Evolutionary conservation across 2,888 invertebrate species (phyloP), one percentile per base, ranked within the genome.

Genomic region (Eupeodes luniger): DNA sequence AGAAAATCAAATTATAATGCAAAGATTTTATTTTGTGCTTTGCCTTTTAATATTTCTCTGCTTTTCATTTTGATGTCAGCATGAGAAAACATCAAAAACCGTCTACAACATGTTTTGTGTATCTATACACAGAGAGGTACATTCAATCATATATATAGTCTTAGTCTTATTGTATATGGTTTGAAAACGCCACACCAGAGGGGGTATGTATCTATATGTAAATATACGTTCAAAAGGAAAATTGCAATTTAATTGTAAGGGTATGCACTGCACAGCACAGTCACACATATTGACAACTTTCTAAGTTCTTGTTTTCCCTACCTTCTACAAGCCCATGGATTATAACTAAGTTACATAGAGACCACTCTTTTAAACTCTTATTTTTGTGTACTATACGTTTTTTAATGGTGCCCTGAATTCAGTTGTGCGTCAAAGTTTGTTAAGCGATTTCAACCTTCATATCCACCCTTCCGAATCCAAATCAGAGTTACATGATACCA

Each of bases 21-120:
- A 72, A 72, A 72, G 5, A 59, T 72, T 59, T 27, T 47, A 44
- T 70, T 51, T 49, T 51, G 44, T 57, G 53, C n/a, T 55, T 59
- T 72, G 44, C 44, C 14, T 59, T 72, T 72, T 72, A 59, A 59
- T 72, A 70, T 57, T 70, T 40, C 12, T 51, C 5, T 19, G 16
- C 76, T 78, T 70, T 76, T 74, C 66, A 67, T 75, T 75, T n/a
- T 27, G 40, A 62, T 75, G 86, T 86, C 86, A 86, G 51, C 62
- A 64, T 72, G 69, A 57, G 59, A 70, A 79, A 75, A 82, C 79
- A 82, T 86, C 86, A 86, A 86, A 82, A 82, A 55, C 66, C 75
- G n/a, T 61, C 12, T 36, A 44, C 27, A 64, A 9, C 40, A 40
- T 40, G 40, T 40, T 40, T 40, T 40, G 0, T 40, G 40, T 40